Evolutionary conservation across 35 echinoderm and acorn worm species (phyloP).

Genomic region (Ophiothrix spiculata): DNA sequence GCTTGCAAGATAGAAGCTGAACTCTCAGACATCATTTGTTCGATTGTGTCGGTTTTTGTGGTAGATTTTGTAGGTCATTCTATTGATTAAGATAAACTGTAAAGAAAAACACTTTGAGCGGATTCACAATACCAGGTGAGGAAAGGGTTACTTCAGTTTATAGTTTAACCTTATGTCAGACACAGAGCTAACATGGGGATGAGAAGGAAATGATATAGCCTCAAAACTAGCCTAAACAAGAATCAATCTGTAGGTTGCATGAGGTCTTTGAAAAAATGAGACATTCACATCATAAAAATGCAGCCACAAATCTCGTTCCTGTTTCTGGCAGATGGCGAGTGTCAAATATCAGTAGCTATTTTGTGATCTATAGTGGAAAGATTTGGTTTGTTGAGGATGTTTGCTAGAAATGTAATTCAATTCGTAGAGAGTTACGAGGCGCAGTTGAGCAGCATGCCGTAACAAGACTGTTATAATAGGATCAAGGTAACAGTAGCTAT

Average conservation of each 20-base stretch:
- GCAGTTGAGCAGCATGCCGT: background rate
- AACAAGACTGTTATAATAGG: background rate
- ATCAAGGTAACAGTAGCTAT: background rate
- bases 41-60: constrained; percentile 8
- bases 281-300: background rate
- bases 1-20: background rate
- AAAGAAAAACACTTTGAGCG: constrained; percentile 6
- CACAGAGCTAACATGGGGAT: background rate
- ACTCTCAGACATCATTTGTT: background rate
- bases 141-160: constrained; percentile 7
- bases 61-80: constrained; percentile 9
- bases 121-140: background rate
- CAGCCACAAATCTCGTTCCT: background rate
- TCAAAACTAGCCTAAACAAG: background rate
- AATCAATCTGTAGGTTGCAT: background rate
- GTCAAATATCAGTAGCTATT: background rate
- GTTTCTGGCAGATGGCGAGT: background rate
- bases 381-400: background rate
- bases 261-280: background rate
- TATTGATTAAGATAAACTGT: constrained; percentile 3
- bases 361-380: background rate
- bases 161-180: background rate
- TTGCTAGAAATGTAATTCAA: constrained; percentile 8
- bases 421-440: background rate
- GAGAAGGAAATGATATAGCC: background rate